These are phyloP conservation scores for Lerema accius DNA, from an alignment of 1,140 invertebrate species.

Conservation along the genomic window DNA sequence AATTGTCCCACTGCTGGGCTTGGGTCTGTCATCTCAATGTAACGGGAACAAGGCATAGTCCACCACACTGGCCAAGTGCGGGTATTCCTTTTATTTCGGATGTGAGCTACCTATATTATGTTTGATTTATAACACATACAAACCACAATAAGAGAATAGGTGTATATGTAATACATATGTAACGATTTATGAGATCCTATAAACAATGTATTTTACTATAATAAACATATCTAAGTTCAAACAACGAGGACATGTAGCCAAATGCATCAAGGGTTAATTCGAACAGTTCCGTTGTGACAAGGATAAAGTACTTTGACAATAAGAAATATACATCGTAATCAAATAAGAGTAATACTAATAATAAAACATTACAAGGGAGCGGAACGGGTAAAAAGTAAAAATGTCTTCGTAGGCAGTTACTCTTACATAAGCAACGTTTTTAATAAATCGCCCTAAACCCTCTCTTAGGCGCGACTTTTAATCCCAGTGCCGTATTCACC, in stretches of 20 bases:
- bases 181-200: too few species aligned
- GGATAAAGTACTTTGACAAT: conserved; percentile 16
- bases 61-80: too few species aligned
- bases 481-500: conserved; percentile 67
- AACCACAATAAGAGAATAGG: too few species aligned
- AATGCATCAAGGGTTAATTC: not conserved
- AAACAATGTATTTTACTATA: too few species aligned
- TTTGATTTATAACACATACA: too few species aligned
- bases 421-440: conserved; percentile 30
- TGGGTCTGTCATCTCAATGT: too few species aligned
- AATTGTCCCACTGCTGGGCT: too few species aligned
- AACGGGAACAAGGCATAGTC: too few species aligned
- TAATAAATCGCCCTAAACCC: conserved; percentile 53
- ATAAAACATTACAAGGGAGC: conserved; percentile 13
- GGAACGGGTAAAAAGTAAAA: conserved; percentile 25
- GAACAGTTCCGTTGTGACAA: not conserved
- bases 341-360: conserved; percentile 28
- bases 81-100: too few species aligned
- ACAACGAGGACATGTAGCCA: not conserved
- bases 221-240: too few species aligned
- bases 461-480: conserved; percentile 62
- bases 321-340: conserved; percentile 33
- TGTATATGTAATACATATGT: too few species aligned
- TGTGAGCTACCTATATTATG: too few species aligned
- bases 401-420: conserved; percentile 23